These are phyloP conservation scores for Paramormyrops hopkinsi DNA, from an alignment of 2,797 vertebrate species.

Conservation along the genomic window DNA sequence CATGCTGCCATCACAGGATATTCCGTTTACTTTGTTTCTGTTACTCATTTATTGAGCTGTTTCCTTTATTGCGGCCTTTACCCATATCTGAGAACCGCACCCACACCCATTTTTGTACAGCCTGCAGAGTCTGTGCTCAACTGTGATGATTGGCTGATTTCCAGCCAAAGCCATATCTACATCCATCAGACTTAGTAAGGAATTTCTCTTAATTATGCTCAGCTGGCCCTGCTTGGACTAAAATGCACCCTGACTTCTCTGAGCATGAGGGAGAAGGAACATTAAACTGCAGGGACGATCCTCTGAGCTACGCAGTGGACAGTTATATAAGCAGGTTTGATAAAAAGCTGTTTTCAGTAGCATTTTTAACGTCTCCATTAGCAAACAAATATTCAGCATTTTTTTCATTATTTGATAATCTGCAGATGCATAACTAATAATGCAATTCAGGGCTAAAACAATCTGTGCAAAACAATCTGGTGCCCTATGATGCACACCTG, in stretches of 20 bases:
- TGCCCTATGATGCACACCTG: neutral
- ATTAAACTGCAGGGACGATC: neutral
- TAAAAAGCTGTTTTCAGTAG: neutral
- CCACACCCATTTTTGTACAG: neutral
- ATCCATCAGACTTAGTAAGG: neutral
- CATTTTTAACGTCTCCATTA: neutral
- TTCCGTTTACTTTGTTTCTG: neutral
- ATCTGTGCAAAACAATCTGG: neutral
- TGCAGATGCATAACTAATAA: neutral
- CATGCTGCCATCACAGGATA: neutral
- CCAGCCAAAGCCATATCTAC: neutral
- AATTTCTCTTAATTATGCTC: neutral
- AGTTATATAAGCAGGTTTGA: neutral
- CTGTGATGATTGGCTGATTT: conserved; percentile 5
- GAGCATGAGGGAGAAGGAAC: neutral
- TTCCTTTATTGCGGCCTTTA: neutral
- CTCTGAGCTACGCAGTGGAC: neutral
- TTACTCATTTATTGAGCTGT: neutral
- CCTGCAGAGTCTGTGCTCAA: neutral
- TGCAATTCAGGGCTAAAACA: neutral
- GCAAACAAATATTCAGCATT: neutral
- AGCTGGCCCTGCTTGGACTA: neutral
- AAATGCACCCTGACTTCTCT: neutral
- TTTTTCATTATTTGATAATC: neutral
- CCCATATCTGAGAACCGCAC: neutral